Base-by-base conservation (phyloP, 2,113 vertebrate genomes). In the Ceyx melanurus region DNA sequence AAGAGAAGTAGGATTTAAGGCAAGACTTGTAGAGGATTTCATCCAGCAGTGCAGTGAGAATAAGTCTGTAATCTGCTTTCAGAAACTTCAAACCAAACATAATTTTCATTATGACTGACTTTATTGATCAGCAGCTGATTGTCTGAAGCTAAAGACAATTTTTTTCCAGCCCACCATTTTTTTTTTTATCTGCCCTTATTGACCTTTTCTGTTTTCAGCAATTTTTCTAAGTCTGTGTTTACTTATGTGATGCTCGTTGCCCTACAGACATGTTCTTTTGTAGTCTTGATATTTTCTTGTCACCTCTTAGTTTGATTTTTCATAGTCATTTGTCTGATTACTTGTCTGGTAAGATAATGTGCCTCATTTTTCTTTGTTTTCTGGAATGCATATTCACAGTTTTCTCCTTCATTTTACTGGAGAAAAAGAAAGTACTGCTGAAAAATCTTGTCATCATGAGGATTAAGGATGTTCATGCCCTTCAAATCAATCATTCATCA, bases 381-480 rank as follows among this genome's bases (percentile, higher is more conserved):
- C 75, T 70, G 35, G 26, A 17, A 13, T 80, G 23, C 21, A 58
- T 86, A 40, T 53, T 78, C 53, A 42, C 33, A 78, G 17, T 42
- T 92, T 80, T 91, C n/a, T 82, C 28, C 51, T 91, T 92, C 23
- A 48, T 93, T 96, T 96, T 72, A 79, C 2, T 4, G 5, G 75
- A 58, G n/a, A 61, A 65, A 82, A 82, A 14, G 88, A 73, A 46
- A 67, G 37, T 40, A 33, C 51, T 79, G 45, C 78, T 85, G 87
- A 93, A 92, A 93, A 91, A 89, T 62, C 48, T 95, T 97, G 77
- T 96, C 56, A 95, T 26, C 37, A 33, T 62, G 67, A 97, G 57
- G 42, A 68, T 75, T 60, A 94, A 90, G 68, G 79, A 89, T 76
- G 16, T 42, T 90, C 11, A 60, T 79, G 48, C 31, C 35, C 53